Base-by-base conservation (phyloP, 2,888 invertebrate genomes). In the Aplocera efformata region DNA sequence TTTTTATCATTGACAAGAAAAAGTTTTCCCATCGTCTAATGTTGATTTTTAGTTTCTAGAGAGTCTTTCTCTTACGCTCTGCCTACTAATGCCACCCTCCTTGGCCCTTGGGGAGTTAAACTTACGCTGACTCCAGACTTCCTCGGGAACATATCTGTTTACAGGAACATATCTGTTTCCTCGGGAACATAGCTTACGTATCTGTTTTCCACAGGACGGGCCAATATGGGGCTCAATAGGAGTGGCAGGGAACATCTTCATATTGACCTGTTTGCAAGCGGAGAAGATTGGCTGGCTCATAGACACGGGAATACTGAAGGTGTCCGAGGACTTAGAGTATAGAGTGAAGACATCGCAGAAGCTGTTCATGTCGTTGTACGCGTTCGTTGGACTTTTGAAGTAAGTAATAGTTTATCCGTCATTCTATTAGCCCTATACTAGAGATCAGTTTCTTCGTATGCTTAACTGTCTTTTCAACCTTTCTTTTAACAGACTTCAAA, bases 241-340 rank as follows among this genome's bases (percentile, higher is more conserved):
- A n/a, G 88, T 95, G 6, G 69, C 93, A 0, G 91, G 92, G 53
- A 93, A 94, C 67, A 64, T 91, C 13, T 90, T 94, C 13, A 94
- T 95, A 50, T 90, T 94, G 53, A 69, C 93, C 6, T 96, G 93
- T 77, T 93, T 93, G 55, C 96, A 96, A 6, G 89, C 95, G 10
- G 97, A 97, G 74, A 96, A 96, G 76, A 82, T 96, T 13, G 92
- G 93, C 28, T 97, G 95, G 94, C 88, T 95, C 13, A 90, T 93
- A 0, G 94, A 94, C 72, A 90, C 92, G 35, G 92, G 93, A 49
- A 76, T 95, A 31, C 60, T 93, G 7, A 65, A 76, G 31, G 81
- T 94, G 3, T 73, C 90, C 37, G 84, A 88, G 25, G 81, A 91
- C 10, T 75, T 90, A 47, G 89, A 90, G 11, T 84, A 84, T 34